Percentiles rank a stretch among this genome's conserved stretches.
Conservation (phyloP, 2,797 vertebrate species). For the Ibycter americanus region DNA sequence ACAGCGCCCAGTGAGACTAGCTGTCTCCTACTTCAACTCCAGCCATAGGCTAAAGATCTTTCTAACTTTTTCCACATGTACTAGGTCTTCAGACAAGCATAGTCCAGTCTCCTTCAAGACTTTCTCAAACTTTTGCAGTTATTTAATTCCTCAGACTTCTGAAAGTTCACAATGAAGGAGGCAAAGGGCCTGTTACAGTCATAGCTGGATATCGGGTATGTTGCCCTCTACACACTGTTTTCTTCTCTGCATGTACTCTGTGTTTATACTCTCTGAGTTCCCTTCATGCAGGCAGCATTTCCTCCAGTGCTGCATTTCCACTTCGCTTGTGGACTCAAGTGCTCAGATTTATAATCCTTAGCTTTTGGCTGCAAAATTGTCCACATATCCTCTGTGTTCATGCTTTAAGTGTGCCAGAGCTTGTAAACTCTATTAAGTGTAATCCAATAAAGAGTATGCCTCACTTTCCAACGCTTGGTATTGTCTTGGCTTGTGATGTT, state of each 20-base stretch:
- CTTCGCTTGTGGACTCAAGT: background rate
- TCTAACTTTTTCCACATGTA: background rate
- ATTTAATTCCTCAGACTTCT: background rate
- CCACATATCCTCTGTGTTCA: background rate
- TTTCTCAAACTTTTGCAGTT: background rate
- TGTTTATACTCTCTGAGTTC: background rate
- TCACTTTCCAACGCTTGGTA: background rate
- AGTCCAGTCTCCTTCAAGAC: background rate
- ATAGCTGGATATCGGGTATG: background rate
- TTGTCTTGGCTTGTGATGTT: background rate
- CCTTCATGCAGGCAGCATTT: background rate
- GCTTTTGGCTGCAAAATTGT: background rate
- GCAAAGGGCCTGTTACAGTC: background rate
- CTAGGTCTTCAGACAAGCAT: background rate
- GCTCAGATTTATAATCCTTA: background rate
- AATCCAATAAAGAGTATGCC: background rate
- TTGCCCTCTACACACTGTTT: background rate
- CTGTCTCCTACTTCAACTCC: background rate
- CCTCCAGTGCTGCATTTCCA: background rate
- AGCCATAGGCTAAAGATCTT: background rate
- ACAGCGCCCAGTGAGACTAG: background rate
- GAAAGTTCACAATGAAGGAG: background rate
- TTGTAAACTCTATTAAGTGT: background rate
- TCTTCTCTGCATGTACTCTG: background rate
- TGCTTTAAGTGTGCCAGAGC: background rate